Base-by-base conservation (phyloP, 92 coral and sea anemone species). In the Porites cylindrica region DNA sequence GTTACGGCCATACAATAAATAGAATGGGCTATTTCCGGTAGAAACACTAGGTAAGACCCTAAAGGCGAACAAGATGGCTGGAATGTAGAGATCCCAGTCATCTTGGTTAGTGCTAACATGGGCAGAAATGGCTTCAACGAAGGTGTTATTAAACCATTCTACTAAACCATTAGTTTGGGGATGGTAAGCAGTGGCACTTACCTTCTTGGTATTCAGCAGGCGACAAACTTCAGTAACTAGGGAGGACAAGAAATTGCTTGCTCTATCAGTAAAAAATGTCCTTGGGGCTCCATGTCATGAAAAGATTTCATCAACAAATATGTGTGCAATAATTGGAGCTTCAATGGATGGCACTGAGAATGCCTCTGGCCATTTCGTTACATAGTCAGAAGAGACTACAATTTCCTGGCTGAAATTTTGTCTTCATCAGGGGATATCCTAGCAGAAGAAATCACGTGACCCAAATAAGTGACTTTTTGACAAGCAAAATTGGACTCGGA, bases 151-250 rank as follows among this genome's bases (percentile, higher is more conserved):
- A 21, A 89, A 84, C 3, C 79, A 66, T 58, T 87, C 89, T 0
- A 83, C 86, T 18, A 76, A 14, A 29, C 93, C 91, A 67, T 90
- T 83, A 7, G 80, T 73, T 51, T 67, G 80, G 26, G 93, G 91
- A 64, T 91, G 96, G 62, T 93, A 93, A 1, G 93, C 81, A 0
- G 90, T 87, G 8, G 96, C 91, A 65, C 89, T 88, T 1, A 91
- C 76, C 67, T 94, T 91, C 76, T 80, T 81, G 23, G 89, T 88
- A n/a, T 91, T 88, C 3, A 93, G 56, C 1, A 93, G 51, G 1
- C 72, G 32, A 51, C 94, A 94, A 5, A 91, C 94, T 79, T 90
- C 93, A 7, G 19, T 51, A 1, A 94, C 89, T 12, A 90, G 75
- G 3, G 82, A 6, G 1, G 89, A 83, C 3, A 89, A 83, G 16